Evolutionary conservation across 2,888 invertebrate species (phyloP), one percentile per base, ranked within the genome.

Genomic region (Loripinus fragilis): DNA sequence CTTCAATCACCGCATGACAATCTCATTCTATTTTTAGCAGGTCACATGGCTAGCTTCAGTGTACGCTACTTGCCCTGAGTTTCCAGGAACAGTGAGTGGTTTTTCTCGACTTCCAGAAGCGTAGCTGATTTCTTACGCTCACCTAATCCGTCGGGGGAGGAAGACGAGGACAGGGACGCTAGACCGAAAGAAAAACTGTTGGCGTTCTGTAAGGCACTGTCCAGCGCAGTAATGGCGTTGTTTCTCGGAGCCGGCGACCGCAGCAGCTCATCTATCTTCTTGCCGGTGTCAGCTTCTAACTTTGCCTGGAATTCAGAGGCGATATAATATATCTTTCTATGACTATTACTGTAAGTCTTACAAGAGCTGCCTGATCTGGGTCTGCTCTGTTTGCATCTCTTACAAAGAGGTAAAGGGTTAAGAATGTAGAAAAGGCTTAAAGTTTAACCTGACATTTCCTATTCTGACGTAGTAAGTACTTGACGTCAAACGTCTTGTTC

Each of bases 81-180:
- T 83, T 97, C 97, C 91, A 98, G 95, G 95, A 97, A 96, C 87
- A 96, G 95, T 91, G 97, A 96, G 74, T 98, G 94, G 93, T 97
- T 97, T 89, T 97, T 95, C 93, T 98, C 98, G 80, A 98, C 97
- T 94, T 98, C 97, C 94, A 96, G 96, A 78, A 98, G 95, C 86
- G 97, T 97, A 55, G 88, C 82, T 12, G 91, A 91, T 82, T 88
- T 88, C 80, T 91, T 90, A 76, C 89, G 82, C 86, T 89, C 89
- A 78, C 86, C 85, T 81, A 84, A 80, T 69, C 86, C 84, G 28
- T 65, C 30, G 7, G 71, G 71, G 33, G 67, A 50, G 30, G 85
- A 78, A 23, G 79, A 75, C 17, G 77, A 67, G 15, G 84, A 78
- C 1, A 67, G 41, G 2, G 71, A 67, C 28, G 74, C 52, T 20